Evolutionary conservation across 2,113 vertebrate species (phyloP).

Genomic region (Girardinichthys multiradiatus): DNA sequence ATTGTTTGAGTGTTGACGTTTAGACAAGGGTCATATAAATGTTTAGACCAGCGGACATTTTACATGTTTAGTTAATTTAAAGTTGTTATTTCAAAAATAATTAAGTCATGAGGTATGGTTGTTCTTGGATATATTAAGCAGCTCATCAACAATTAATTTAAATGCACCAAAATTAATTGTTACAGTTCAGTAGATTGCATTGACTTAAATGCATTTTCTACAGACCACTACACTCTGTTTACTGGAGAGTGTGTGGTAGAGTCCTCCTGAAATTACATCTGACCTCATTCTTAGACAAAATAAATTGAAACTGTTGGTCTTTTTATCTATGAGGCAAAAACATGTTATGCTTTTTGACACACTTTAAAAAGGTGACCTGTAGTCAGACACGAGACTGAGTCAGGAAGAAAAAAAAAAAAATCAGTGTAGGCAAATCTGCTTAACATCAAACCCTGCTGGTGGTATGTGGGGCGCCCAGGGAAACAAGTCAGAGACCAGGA

Average conservation of each 20-base stretch:
- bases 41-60: slow-evolving; percentile 14
- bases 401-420: neutral
- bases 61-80: slow-evolving; percentile 4
- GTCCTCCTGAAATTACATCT: slow-evolving; percentile 12
- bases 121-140: neutral
- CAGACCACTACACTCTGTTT: neutral
- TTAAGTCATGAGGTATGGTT: neutral
- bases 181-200: neutral
- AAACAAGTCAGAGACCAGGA: slow-evolving; percentile 23
- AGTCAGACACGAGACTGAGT: slow-evolving; percentile 11
- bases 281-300: slow-evolving; percentile 10
- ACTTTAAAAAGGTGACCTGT: slow-evolving; percentile 28
- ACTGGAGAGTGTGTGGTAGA: neutral
- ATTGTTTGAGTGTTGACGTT: slow-evolving; percentile 15
- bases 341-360: slow-evolving; percentile 15
- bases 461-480: slow-evolving; percentile 20
- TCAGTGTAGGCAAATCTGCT: slow-evolving; percentile 32
- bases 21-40: slow-evolving; percentile 18
- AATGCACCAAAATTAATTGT: neutral
- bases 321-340: slow-evolving; percentile 11
- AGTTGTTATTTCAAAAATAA: slow-evolving; percentile 27
- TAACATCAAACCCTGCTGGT: slow-evolving; percentile 45
- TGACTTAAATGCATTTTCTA: slow-evolving; percentile 6
- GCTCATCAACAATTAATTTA: neutral
- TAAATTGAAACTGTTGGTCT: slow-evolving; percentile 14